Conservation (phyloP, 2,113 vertebrate species). For the Aegithalos caudatus region DNA sequence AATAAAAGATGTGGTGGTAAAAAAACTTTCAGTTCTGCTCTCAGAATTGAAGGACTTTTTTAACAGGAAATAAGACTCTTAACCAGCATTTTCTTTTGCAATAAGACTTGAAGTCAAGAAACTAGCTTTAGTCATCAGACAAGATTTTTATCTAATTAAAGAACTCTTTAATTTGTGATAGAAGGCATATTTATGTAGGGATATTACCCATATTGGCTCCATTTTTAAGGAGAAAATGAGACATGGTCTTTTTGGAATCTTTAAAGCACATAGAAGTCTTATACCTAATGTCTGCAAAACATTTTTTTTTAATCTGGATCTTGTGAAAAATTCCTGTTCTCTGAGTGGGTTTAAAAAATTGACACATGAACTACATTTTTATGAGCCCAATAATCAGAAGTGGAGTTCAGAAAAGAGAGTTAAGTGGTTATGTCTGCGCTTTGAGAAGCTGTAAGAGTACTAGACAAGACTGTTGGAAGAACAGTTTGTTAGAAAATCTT, state of each 20-base stretch:
- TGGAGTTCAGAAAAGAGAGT: background rate
- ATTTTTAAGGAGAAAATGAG: background rate
- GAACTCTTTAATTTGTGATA: background rate
- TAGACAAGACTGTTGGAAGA: background rate
- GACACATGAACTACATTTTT: background rate
- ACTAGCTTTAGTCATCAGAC: background rate
- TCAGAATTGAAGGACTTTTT: background rate
- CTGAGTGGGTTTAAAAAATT: background rate
- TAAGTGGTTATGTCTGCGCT: background rate
- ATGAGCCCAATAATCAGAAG: background rate
- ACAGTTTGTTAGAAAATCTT: background rate
- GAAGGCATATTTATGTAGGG: background rate
- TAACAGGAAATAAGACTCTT: background rate
- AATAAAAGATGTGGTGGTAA: background rate
- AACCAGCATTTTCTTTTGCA: background rate
- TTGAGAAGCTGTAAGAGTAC: background rate
- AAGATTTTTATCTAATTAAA: background rate
- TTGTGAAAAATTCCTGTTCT: background rate
- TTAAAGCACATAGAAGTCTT: background rate
- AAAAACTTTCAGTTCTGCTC: background rate
- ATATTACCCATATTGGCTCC: background rate
- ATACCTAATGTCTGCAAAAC: background rate
- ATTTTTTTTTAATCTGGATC: background rate
- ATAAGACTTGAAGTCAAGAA: background rate
- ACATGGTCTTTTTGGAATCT: background rate